Evolutionary conservation across 2,888 invertebrate species (phyloP).

Genomic region (Sphaerophoria taeniata): DNA sequence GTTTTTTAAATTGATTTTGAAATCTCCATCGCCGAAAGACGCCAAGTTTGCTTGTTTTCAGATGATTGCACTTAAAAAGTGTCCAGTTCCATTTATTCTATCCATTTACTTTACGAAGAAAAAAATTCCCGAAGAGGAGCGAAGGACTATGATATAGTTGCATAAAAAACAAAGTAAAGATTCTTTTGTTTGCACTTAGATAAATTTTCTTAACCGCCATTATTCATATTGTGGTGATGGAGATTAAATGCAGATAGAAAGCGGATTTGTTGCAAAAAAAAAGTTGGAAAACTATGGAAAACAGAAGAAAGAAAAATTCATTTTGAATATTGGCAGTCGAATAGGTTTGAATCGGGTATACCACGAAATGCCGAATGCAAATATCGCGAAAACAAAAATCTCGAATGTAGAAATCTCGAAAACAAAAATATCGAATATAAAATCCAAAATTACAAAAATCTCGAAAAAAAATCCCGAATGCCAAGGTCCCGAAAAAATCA

Average conservation of each 20-base stretch:
- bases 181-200: slow-evolving; percentile 7
- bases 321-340: slow-evolving; percentile 34
- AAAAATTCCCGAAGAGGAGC: neutral
- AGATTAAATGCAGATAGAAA: slow-evolving; percentile 17
- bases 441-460: too few relatives aligned
- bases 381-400: too few relatives aligned
- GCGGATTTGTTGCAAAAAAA: slow-evolving; percentile 22
- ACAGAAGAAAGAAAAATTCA: neutral
- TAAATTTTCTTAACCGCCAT: slow-evolving; percentile 15
- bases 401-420: too few relatives aligned
- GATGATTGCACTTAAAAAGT: slow-evolving; percentile 27
- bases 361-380: too few relatives aligned
- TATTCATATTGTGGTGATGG: slow-evolving; percentile 10
- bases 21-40: slow-evolving; percentile 4
- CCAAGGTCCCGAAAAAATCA: too few relatives aligned
- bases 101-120: neutral
- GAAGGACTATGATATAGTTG: neutral
- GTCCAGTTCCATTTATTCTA: neutral
- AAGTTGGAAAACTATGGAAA: neutral
- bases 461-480: too few relatives aligned
- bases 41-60: slow-evolving; percentile 28
- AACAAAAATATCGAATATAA: too few relatives aligned
- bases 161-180: slow-evolving; percentile 3
- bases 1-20: slow-evolving; percentile 18
- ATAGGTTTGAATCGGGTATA: slow-evolving; percentile 39